These are phyloP conservation scores for Mystacornis crossleyi DNA, from an alignment of 2,113 vertebrate genomes.

Conservation along the genomic window DNA sequence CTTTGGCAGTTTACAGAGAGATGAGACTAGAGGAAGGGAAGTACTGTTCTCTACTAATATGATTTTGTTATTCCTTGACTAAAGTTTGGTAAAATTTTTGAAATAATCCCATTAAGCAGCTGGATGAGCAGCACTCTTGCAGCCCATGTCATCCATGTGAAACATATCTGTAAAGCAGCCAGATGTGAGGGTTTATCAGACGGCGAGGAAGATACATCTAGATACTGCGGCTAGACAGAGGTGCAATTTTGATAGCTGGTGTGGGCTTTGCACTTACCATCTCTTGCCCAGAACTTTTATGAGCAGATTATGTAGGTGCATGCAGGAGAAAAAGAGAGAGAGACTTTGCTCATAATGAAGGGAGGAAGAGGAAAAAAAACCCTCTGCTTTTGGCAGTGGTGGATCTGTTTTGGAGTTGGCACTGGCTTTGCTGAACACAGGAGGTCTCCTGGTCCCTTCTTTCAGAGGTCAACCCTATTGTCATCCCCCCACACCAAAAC, in stretches of 20 bases:
- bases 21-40: neutral
- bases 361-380: neutral
- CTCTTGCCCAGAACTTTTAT: neutral
- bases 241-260: neutral
- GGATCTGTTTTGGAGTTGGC: neutral
- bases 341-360: neutral
- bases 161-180: neutral
- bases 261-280: neutral
- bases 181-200: neutral
- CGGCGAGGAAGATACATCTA: neutral
- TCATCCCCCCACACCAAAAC: accelerated
- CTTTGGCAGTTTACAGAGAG: neutral
- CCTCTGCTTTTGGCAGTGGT: neutral
- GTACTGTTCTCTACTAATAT: neutral
- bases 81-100: neutral
- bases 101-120: neutral
- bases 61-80: neutral
- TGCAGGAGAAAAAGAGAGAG: neutral
- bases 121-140: neutral
- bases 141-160: neutral
- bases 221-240: neutral
- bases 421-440: accelerated
- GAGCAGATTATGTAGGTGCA: neutral
- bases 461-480: neutral
- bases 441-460: neutral